These are phyloP conservation scores for Erpobdella octoculata DNA, from an alignment of 2,888 invertebrate species.

Conservation along the genomic window DNA sequence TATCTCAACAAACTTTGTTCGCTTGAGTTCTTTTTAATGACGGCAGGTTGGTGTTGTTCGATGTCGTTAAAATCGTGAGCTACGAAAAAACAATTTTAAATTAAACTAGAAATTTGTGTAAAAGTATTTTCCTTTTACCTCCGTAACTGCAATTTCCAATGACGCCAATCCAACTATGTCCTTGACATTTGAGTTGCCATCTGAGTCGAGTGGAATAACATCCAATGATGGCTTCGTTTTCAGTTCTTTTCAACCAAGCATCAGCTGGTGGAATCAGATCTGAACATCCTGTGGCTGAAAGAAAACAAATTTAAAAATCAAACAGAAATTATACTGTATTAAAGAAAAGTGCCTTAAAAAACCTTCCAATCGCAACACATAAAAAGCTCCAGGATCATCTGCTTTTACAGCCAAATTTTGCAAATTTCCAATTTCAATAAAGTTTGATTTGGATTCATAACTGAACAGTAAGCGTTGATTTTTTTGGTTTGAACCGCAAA, in stretches of 20 bases:
- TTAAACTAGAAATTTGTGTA: not conserved
- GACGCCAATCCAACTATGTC: slow-evolving; percentile 32
- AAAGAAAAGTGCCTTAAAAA: not conserved
- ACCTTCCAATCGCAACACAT: not conserved
- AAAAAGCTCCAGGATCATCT: not conserved
- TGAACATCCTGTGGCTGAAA: slow-evolving; percentile 15
- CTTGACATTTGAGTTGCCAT: slow-evolving; percentile 31
- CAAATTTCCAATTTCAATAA: not conserved
- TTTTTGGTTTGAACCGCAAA: not conserved
- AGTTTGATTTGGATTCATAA: not conserved
- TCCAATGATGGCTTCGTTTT: slow-evolving; percentile 30
- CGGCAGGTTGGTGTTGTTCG: not conserved
- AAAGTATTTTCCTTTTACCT: no score
- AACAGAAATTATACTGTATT: not conserved
- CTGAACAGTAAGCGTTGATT: not conserved
- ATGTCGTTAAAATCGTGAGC: not conserved
- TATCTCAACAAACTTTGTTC: not conserved
- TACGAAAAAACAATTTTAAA: not conserved
- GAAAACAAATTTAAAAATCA: not conserved
- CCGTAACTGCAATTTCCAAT: slow-evolving; percentile 30
- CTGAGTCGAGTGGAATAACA: slow-evolving; percentile 28
- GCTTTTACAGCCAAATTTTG: not conserved
- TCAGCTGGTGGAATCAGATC: slow-evolving; percentile 23
- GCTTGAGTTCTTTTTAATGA: not conserved
- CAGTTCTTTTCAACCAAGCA: slow-evolving; percentile 23